Evolutionary conservation across 2,888 invertebrate species (phyloP), one percentile per base, ranked within the genome.

Genomic region (Zygothrica quintamaculata): DNA sequence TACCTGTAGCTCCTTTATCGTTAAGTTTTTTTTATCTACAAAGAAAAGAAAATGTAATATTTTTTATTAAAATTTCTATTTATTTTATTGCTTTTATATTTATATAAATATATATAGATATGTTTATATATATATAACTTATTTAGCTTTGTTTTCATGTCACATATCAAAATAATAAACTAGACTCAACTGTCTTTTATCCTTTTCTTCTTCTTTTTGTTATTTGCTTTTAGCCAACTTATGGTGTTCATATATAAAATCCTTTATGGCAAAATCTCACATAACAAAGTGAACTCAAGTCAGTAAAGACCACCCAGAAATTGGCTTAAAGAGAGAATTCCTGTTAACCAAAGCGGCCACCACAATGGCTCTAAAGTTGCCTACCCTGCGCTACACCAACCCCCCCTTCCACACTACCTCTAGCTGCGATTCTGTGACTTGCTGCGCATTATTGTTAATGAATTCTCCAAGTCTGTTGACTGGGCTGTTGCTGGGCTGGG

Each of bases 401-500:
- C 6, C 33, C n/a, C 4, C 31, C 26, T 40, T 15, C 12, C 58
- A 47, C 33, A 40, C 33, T 33, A 42, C 37, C 22, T 31, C 12
- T 51, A 37, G 43, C 12, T 13, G 7, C 29, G n/a, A 7, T 29
- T 22, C 47, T 44, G 29, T 58, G 48, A 12, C 55, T 74, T 40
- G 39, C 55, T 65, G 71, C 62, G 71, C 78, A 65, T 81, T 81
- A 87, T 81, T 84, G 85, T 81, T 81, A 81, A 81, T 81, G 80
- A 81, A 81, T 87, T 81, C 87, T 84, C 66, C 80, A 81, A 62
- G 57, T 80, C 59, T 67, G 64, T 29, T 43, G 48, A 29, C 26
- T 55, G 55, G 43, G 15, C 7, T 31, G 22, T 18, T n/a, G 42
- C 13, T 68, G 22, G n/a, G 8, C 47, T 40, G 65, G 46, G 31